Evolutionary conservation across 2,797 vertebrate genomes (phyloP).

Genomic region (Syncerus caffer): DNA sequence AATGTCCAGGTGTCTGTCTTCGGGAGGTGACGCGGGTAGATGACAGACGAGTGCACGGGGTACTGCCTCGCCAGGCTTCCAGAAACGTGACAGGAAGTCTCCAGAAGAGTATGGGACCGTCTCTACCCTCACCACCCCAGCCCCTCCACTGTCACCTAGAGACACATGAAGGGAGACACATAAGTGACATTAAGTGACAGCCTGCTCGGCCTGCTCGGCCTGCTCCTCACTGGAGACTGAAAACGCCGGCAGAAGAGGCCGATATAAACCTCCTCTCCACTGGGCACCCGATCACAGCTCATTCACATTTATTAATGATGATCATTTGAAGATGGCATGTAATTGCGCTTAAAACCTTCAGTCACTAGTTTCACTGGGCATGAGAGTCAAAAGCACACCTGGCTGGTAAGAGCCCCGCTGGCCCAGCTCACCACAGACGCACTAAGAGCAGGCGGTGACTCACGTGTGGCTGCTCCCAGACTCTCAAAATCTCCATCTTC

Average conservation of each 20-base stretch:
- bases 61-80: neutral
- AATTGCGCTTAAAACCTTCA: constrained; percentile 22
- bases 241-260: neutral
- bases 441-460: neutral
- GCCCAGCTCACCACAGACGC: neutral
- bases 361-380: neutral
- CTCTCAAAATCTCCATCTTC: constrained; percentile 28
- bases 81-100: neutral
- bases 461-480: neutral
- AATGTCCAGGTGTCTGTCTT: neutral
- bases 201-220: neutral
- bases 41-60: neutral
- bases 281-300: neutral
- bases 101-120: neutral
- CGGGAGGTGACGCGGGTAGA: neutral
- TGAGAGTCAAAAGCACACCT: neutral
- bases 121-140: neutral
- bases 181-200: neutral
- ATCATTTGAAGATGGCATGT: neutral
- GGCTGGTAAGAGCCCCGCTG: neutral
- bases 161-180: fast-evolving
- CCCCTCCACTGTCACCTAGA: fast-evolving
- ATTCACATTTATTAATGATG: neutral
- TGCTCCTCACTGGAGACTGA: neutral
- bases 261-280: neutral